These are phyloP conservation scores for Ormyrus labotus DNA, from an alignment of 2,888 invertebrate species.

Conservation along the genomic window DNA sequence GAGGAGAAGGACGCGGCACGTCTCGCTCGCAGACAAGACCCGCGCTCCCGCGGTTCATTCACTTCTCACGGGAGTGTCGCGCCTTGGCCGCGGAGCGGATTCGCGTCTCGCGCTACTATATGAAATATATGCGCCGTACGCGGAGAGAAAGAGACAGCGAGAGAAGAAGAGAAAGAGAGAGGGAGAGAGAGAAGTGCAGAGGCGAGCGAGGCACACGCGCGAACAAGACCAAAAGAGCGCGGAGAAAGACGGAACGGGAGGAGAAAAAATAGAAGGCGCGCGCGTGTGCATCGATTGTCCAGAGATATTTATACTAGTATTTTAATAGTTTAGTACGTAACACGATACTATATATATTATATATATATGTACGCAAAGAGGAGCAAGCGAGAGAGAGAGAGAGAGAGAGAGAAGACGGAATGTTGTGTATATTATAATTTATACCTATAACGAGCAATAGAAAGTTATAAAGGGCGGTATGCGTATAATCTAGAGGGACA, in stretches of 20 bases:
- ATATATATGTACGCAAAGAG: conserved; percentile 1
- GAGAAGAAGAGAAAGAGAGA: conserved; percentile 51
- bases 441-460: conserved; percentile 57
- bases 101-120: conserved; percentile 63
- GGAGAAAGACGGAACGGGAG: neutral
- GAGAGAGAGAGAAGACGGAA: conserved; percentile 22
- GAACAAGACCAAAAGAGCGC: neutral
- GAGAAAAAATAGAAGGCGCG: conserved; percentile 58
- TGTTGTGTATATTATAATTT: conserved; percentile 58
- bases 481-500: neutral
- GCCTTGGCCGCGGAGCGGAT: conserved; percentile 17
- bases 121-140: conserved; percentile 32
- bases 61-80: neutral
- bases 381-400: conserved; percentile 19
- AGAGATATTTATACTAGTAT: conserved; percentile 75
- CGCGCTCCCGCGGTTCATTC: no score
- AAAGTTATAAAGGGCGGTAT: conserved; percentile 46
- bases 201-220: conserved; percentile 40
- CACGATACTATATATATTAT: conserved; percentile 52
- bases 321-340: conserved; percentile 74
- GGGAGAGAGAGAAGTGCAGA: conserved; percentile 49
- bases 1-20: conserved; percentile 17
- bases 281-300: conserved; percentile 65
- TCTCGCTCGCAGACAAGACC: no score
- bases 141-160: conserved; percentile 25